Base-by-base conservation (phyloP, 1,140 invertebrate genomes). In the Kradibia gibbosae region DNA sequence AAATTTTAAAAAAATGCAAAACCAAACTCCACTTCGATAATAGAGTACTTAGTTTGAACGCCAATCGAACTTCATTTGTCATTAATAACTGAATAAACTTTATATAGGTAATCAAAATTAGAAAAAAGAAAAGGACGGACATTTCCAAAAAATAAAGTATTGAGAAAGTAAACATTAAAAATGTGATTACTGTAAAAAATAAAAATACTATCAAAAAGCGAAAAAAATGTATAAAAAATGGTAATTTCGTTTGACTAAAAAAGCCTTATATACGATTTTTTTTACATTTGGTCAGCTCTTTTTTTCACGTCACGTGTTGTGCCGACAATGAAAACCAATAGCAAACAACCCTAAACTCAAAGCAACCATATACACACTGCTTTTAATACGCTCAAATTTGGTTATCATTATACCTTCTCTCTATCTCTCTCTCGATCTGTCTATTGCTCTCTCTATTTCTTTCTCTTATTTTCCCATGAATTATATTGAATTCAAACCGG, bases 251-350 rank as follows among this genome's bases (percentile, higher is more conserved):
- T 85, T 84, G 78, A 85, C 83, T 28, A 83, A 85, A 85, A 48
- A 55, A 83, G 82, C 84, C 85, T 84, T 78, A 83, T 83, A 85
- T 85, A 84, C 85, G 67, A 36, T 87, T 85, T 83, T 78, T 74
- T 82, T 84, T 85, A n/a, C n/a, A n/a, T n/a, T n/a, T n/a, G 71
- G 7, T 45, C 36, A 1, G 42, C 36, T 57, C 11, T 17, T 80
- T 60, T 76, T 76, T 83, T 53, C 65, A 22, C 73, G 73, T 81
- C 73, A 71, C 85, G 85, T 86, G 84, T 86, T 88, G 85, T 87
- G 85, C 87, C 84, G 86, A 87, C 86, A 86, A 87, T 85, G 84
- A n/a, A 84, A 84, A 85, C 83, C 85, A 87, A 83, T 85, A 83
- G 83, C 83, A 87, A 83, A 86, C 82, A 83, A 82, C 78, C 78